These are phyloP conservation scores for Calonectris borealis DNA, from an alignment of 2,113 vertebrate species.

Conservation along the genomic window DNA sequence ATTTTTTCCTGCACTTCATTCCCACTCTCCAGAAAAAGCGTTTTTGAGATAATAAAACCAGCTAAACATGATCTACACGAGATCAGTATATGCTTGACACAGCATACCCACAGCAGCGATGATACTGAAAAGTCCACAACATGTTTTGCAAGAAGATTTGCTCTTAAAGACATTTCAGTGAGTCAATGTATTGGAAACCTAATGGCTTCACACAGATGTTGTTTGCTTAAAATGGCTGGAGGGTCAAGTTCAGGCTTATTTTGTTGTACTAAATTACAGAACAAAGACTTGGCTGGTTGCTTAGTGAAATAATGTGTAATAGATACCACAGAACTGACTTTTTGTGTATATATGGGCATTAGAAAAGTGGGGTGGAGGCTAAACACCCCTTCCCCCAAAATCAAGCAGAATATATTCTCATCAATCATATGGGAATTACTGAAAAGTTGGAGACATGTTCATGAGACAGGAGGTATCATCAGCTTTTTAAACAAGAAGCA, in stretches of 20 bases:
- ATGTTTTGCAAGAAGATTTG: background rate
- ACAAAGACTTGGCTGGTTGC: constrained; percentile 21
- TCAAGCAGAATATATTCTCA: background rate
- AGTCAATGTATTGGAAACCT: background rate
- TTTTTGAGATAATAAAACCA: background rate
- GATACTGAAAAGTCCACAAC: background rate
- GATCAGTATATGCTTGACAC: background rate
- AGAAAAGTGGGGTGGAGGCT: background rate
- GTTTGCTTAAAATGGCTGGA: constrained; percentile 7
- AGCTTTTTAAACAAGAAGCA: constrained; percentile 12
- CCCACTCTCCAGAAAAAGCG: background rate
- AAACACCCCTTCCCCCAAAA: background rate
- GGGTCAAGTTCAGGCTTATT: background rate
- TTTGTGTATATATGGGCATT: constrained; percentile 23
- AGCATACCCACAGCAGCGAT: background rate
- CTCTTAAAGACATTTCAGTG: background rate
- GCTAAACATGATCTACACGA: background rate
- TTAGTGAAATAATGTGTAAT: constrained; percentile 28
- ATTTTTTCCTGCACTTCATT: background rate
- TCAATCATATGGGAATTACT: background rate
- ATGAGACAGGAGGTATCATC: background rate
- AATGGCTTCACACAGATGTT: constrained; percentile 19
- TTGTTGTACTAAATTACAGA: constrained; percentile 22
- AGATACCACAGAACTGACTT: background rate
- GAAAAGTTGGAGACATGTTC: background rate